Evolutionary conservation across 2,888 invertebrate species (phyloP).

Genomic region (Diaprepes abbreviatus): DNA sequence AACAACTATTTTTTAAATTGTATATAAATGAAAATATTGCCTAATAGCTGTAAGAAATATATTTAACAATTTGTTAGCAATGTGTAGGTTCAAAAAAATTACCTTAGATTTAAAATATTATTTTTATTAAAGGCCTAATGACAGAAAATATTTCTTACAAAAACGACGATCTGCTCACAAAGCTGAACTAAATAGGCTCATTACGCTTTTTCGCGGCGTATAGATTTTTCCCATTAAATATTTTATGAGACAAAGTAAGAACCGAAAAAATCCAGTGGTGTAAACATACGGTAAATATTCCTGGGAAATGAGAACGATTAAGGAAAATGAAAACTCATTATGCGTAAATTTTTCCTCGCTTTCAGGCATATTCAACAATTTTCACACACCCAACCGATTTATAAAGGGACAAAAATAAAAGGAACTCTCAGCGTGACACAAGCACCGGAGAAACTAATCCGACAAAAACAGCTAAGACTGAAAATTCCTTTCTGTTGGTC

Average conservation of each 20-base stretch:
- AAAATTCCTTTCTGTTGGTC: slow-evolving; percentile 31
- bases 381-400: slow-evolving; percentile 46
- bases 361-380: slow-evolving; percentile 42
- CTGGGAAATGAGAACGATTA: slow-evolving; percentile 43
- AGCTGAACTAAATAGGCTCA: no score
- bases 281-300: slow-evolving; percentile 42
- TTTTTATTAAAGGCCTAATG: no score
- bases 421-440: slow-evolving; percentile 38
- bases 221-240: no score
- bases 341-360: slow-evolving; percentile 47
- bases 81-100: no score
- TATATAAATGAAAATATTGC: no score
- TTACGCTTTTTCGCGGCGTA: no score
- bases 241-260: neutral
- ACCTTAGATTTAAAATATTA: no score
- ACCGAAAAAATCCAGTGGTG: neutral
- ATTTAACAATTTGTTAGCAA: no score
- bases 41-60: no score
- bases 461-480: slow-evolving; percentile 23
- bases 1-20: no score
- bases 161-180: no score
- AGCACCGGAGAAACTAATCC: slow-evolving; percentile 27
- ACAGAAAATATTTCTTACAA: no score
- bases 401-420: slow-evolving; percentile 46
- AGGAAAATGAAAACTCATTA: slow-evolving; percentile 48